These are phyloP conservation scores for Brachylomia viminalis DNA, from an alignment of 2,888 invertebrate species.

Conservation along the genomic window DNA sequence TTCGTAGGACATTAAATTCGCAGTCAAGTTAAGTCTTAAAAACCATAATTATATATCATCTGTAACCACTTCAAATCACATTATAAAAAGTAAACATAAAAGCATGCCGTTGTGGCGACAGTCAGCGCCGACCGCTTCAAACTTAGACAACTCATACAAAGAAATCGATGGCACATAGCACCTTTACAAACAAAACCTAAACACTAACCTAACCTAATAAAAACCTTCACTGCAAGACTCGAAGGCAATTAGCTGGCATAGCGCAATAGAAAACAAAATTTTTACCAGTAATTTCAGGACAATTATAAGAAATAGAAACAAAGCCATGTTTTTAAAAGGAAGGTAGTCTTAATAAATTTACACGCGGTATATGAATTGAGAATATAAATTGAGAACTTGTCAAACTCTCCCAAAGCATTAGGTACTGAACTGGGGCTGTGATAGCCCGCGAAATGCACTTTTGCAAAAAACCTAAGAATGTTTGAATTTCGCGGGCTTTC, in stretches of 20 bases:
- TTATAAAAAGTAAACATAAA: neutral
- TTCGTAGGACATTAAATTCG: neutral
- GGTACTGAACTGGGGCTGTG: too few relatives aligned
- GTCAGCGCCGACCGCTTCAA: neutral
- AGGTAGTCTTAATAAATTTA: neutral
- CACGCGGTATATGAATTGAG: neutral
- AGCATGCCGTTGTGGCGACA: neutral
- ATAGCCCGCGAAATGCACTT: neutral
- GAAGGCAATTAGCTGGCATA: neutral
- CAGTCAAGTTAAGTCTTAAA: neutral
- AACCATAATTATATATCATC: too few relatives aligned
- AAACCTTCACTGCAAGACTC: neutral
- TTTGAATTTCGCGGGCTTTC: neutral
- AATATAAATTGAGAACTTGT: too few relatives aligned
- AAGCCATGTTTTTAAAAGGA: neutral
- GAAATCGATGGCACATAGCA: constrained; percentile 51
- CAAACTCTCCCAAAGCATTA: too few relatives aligned
- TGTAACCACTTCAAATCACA: too few relatives aligned
- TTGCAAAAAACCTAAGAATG: neutral
- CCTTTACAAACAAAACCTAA: constrained; percentile 25
- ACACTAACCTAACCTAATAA: too few relatives aligned
- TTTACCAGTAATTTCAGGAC: constrained; percentile 10
- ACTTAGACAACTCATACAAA: constrained; percentile 11
- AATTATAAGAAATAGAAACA: neutral
- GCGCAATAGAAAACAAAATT: constrained; percentile 4